phyloP scores from a whole-genome alignment of 2,888 invertebrate genomes.

The Buathra laborator region DNA sequence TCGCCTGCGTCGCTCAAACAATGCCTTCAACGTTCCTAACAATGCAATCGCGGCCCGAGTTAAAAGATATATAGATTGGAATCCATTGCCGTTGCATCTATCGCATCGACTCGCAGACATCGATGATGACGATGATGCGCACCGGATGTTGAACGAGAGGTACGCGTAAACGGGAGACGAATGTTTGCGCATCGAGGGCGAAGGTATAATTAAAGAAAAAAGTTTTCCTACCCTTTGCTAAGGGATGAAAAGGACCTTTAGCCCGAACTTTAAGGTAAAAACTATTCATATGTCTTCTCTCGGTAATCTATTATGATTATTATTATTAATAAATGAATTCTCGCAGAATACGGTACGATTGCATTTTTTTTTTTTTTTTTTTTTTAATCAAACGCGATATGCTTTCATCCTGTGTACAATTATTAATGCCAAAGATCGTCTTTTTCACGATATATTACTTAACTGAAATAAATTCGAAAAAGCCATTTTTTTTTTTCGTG shows the following conservation, averaged over 20 bases:
- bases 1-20: constrained; percentile 80
- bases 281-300: no score
- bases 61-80: constrained; percentile 76
- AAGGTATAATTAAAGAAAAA: not conserved
- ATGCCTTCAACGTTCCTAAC: constrained; percentile 79
- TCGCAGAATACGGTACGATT: no score
- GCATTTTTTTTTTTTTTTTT: no score
- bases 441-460: not conserved
- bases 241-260: no score
- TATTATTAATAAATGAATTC: no score
- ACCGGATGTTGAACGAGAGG: not conserved
- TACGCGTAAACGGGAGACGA: not conserved
- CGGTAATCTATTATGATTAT: no score
- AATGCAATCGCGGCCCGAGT: constrained; percentile 81
- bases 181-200: not conserved
- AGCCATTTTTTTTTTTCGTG: not conserved
- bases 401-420: no score
- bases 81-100: constrained; percentile 27
- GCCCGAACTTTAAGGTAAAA: no score
- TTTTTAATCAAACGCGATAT: no score
- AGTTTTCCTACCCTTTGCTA: not conserved
- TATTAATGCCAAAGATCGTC: no score
- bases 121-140: constrained; percentile 21
- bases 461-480: not conserved
- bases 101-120: constrained; percentile 34